Evolutionary conservation across 2,888 invertebrate genomes (phyloP).

Genomic region (Conistra vaccinii): DNA sequence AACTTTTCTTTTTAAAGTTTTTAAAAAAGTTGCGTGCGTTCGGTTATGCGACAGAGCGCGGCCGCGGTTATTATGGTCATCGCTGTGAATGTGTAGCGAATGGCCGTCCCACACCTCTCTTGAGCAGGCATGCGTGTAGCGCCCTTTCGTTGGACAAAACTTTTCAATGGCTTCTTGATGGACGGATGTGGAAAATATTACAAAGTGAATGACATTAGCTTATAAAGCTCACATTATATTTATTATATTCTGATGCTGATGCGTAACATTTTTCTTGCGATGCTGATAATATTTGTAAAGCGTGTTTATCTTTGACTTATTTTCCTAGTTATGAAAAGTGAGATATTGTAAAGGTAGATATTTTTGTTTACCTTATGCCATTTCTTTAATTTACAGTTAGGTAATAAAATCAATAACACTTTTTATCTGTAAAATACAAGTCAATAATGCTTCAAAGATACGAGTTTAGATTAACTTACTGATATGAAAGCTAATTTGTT

Average conservation of each 20-base stretch:
- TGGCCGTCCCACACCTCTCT: slow-evolving; percentile 66
- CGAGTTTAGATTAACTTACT: not conserved
- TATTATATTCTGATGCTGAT: not conserved
- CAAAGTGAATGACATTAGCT: not conserved
- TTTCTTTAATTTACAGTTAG: not conserved
- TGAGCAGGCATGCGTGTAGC: slow-evolving; percentile 81
- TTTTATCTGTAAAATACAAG: too few relatives aligned
- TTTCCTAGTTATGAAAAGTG: not conserved
- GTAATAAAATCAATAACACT: not conserved
- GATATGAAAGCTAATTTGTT: not conserved
- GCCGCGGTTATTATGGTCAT: slow-evolving; percentile 69
- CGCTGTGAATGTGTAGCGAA: slow-evolving; percentile 68
- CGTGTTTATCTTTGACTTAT: not conserved
- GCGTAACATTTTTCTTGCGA: not conserved
- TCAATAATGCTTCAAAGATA: not conserved
- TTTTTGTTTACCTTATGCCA: not conserved
- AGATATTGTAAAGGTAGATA: not conserved
- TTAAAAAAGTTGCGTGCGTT: slow-evolving; percentile 52
- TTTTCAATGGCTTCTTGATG: slow-evolving; percentile 56
- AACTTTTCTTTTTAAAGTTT: slow-evolving; percentile 49
- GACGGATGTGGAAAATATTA: slow-evolving; percentile 14
- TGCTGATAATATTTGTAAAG: not conserved
- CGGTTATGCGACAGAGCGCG: slow-evolving; percentile 51
- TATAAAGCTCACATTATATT: not conserved
- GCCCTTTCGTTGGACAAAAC: slow-evolving; percentile 60